Evolutionary conservation across 2,888 invertebrate genomes (phyloP).

Genomic region (Cylloceria caligata): DNA sequence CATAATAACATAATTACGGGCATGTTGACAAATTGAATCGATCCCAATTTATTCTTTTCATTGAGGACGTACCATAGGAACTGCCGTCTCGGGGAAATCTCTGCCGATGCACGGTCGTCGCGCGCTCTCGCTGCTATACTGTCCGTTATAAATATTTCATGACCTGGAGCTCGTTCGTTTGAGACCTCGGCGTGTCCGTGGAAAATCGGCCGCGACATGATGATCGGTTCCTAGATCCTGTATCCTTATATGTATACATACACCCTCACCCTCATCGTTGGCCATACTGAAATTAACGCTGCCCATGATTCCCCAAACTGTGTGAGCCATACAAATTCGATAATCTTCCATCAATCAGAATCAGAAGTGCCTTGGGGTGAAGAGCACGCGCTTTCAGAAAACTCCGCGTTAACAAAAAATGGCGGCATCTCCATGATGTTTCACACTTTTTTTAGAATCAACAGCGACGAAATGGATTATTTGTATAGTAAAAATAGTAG

Average conservation of each 20-base stretch:
- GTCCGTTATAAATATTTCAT: slow-evolving; percentile 83
- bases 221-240: slow-evolving; percentile 65
- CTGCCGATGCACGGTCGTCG: slow-evolving; percentile 16
- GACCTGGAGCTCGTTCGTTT: slow-evolving; percentile 65
- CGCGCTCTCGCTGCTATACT: slow-evolving; percentile 37
- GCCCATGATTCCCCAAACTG: slow-evolving; percentile 43
- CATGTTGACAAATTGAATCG: slow-evolving; percentile 84
- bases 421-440: slow-evolving; percentile 61
- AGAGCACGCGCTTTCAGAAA: slow-evolving; percentile 44
- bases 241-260: slow-evolving; percentile 31
- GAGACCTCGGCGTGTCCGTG: slow-evolving; percentile 74
- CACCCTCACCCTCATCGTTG: slow-evolving; percentile 21
- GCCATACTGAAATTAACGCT: slow-evolving; percentile 55
- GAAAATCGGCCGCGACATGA: slow-evolving; percentile 79
- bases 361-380: slow-evolving; percentile 70
- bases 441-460: slow-evolving; percentile 29
- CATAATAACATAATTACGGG: slow-evolving; percentile 83
- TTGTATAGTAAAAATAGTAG: background rate
- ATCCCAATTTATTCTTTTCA: slow-evolving; percentile 84
- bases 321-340: slow-evolving; percentile 72
- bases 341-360: slow-evolving; percentile 84
- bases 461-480: background rate
- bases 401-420: slow-evolving; percentile 38
- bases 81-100: slow-evolving; percentile 44
- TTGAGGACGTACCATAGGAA: slow-evolving; percentile 63